phyloP scores from a whole-genome alignment of 92 coral and sea anemone genomes.

The Metridium senile region DNA sequence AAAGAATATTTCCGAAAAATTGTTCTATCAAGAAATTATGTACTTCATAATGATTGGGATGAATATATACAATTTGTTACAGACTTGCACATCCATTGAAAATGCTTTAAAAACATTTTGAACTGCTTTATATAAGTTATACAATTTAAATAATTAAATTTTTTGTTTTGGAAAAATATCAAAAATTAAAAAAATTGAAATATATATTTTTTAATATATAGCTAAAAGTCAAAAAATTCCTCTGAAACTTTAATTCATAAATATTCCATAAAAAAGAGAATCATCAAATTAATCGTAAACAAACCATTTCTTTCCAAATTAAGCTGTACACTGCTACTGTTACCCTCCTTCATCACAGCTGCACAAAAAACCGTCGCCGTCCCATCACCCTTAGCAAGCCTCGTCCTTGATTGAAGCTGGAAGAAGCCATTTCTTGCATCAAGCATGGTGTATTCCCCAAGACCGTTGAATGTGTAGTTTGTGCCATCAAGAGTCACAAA shows the following conservation, averaged over 20 bases:
- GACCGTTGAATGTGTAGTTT: slow-evolving; percentile 53
- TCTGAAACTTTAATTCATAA: neutral
- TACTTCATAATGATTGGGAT: no score
- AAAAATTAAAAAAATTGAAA: no score
- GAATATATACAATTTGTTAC: no score
- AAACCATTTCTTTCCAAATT: slow-evolving; percentile 39
- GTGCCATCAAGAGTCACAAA: slow-evolving; percentile 51
- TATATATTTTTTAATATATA: no score
- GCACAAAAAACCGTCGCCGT: slow-evolving; percentile 61
- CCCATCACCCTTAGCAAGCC: slow-evolving; percentile 57
- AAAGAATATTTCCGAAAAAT: no score
- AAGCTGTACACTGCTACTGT: slow-evolving; percentile 46
- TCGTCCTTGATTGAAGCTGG: slow-evolving; percentile 60
- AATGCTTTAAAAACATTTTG: no score
- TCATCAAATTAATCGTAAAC: neutral
- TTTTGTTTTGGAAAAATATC: no score
- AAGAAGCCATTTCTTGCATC: slow-evolving; percentile 36
- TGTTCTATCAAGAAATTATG: neutral
- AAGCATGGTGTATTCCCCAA: slow-evolving; percentile 63
- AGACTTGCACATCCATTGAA: no score
- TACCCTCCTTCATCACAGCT: slow-evolving; percentile 49
- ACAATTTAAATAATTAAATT: no score
- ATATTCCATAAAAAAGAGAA: no score
- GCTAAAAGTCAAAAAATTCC: neutral
- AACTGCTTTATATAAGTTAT: no score